Evolutionary conservation across 2,888 invertebrate genomes (phyloP).

Genomic region (Leucoma salicis): DNA sequence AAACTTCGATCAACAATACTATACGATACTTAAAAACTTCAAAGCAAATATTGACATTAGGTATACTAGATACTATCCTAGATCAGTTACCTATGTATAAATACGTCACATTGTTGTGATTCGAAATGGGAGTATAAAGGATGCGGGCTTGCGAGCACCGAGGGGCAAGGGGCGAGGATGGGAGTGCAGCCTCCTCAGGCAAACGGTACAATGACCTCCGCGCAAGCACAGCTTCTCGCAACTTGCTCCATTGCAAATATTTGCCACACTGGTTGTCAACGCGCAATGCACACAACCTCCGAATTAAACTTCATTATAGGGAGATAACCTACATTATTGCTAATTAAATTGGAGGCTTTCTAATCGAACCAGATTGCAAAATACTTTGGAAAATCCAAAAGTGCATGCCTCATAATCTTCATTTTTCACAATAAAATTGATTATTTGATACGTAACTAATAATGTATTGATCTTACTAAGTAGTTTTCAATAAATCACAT

Average conservation of each 20-base stretch:
- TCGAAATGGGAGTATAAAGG: slow-evolving; percentile 43
- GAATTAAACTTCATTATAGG: no score
- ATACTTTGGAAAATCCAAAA: no score
- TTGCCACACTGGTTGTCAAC: slow-evolving; percentile 53
- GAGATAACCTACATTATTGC: no score
- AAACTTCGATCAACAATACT: no score
- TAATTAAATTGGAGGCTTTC: no score
- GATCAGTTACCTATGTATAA: not conserved
- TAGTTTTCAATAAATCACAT: no score
- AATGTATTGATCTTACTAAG: no score
- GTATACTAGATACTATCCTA: not conserved
- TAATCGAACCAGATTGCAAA: no score
- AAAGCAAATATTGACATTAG: slow-evolving; percentile 2
- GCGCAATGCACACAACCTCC: slow-evolving; percentile 17
- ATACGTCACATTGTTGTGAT: slow-evolving; percentile 5
- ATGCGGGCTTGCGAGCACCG: slow-evolving; percentile 46
- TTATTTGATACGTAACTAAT: no score
- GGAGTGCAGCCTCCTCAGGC: slow-evolving; percentile 60
- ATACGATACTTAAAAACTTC: no score
- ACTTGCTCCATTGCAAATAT: slow-evolving; percentile 54
- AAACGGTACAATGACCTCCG: slow-evolving; percentile 70
- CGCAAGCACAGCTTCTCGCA: slow-evolving; percentile 58
- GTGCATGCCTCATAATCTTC: no score
- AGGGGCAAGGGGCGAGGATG: slow-evolving; percentile 49
- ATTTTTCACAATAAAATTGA: no score